Conservation (phyloP, 2,888 invertebrate species). For the Pachymerium ferrugineum region DNA sequence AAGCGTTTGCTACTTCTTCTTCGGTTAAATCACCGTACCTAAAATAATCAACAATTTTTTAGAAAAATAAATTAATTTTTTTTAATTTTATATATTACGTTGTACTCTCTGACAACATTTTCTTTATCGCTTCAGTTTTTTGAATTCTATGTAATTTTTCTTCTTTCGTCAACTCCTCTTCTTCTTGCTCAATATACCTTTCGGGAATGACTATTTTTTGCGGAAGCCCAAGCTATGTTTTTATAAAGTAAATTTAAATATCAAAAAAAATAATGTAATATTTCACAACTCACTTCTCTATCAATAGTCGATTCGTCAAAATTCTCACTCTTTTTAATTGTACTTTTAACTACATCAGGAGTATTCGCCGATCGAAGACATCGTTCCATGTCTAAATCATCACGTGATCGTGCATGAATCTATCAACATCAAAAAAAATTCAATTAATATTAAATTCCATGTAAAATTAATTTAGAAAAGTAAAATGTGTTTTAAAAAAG, state of each 20-base stretch:
- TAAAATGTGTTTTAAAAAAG: background rate
- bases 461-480: background rate
- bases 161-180: conserved; percentile 75
- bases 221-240: conserved; percentile 67
- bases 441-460: background rate
- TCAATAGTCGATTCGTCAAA: conserved; percentile 79
- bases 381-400: conserved; percentile 70
- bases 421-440: conserved; percentile 19
- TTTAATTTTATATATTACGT: conserved; percentile 22
- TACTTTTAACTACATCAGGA: conserved; percentile 81
- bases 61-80: background rate
- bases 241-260: background rate
- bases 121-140: conserved; percentile 85
- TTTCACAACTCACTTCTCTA: conserved; percentile 47
- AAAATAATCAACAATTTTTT: background rate
- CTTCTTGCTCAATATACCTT: conserved; percentile 76
- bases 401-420: conserved; percentile 40
- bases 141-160: conserved; percentile 75
- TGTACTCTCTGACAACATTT: conserved; percentile 63
- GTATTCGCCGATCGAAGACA: conserved; percentile 63
- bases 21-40: conserved; percentile 40
- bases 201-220: conserved; percentile 88
- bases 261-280: background rate
- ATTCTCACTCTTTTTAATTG: conserved; percentile 58
- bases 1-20: conserved; percentile 45